Percentiles rank a stretch among this genome's conserved stretches.
These are phyloP conservation scores for silkworm (Bombyx mori) DNA, from an alignment of 1,140 invertebrate genomes.

Conservation along the genomic window DNA sequence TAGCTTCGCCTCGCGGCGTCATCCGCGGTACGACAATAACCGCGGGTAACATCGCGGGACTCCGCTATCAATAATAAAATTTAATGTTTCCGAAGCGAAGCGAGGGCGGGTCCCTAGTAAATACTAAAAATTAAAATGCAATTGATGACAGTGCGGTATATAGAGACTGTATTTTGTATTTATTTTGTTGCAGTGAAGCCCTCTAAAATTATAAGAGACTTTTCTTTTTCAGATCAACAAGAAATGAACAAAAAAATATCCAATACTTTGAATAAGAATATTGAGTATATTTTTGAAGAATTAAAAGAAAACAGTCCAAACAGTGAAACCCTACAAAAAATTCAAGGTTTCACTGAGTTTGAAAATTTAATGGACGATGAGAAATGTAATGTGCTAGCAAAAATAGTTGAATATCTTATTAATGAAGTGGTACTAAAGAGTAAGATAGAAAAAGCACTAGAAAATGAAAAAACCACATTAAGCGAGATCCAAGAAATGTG, in stretches of 20 bases:
- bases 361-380: conserved; percentile 4
- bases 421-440: conserved; percentile 16
- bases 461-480: conserved; percentile 18
- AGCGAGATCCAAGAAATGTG: conserved; percentile 16
- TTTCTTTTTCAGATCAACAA: conserved; percentile 18
- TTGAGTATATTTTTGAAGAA: conserved; percentile 18
- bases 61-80: too few relatives aligned
- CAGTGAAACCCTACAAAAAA: conserved; percentile 19
- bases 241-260: conserved; percentile 5
- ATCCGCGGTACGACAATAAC: too few relatives aligned
- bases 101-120: too few relatives aligned
- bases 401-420: conserved; percentile 19
- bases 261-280: conserved; percentile 12
- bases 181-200: too few relatives aligned
- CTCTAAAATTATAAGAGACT: too few relatives aligned
- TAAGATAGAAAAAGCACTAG: conserved; percentile 20
- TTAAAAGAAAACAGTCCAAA: conserved; percentile 16
- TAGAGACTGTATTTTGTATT: too few relatives aligned
- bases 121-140: too few relatives aligned
- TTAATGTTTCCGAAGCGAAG: too few relatives aligned
- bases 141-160: too few relatives aligned
- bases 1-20: too few relatives aligned
- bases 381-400: conserved; percentile 23
- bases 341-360: conserved; percentile 2
- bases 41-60: too few relatives aligned